Percentiles rank a stretch among this genome's conserved stretches.
phyloP scores from a whole-genome alignment of 2,888 invertebrate genomes.

The Rhyacophila evoluta region DNA sequence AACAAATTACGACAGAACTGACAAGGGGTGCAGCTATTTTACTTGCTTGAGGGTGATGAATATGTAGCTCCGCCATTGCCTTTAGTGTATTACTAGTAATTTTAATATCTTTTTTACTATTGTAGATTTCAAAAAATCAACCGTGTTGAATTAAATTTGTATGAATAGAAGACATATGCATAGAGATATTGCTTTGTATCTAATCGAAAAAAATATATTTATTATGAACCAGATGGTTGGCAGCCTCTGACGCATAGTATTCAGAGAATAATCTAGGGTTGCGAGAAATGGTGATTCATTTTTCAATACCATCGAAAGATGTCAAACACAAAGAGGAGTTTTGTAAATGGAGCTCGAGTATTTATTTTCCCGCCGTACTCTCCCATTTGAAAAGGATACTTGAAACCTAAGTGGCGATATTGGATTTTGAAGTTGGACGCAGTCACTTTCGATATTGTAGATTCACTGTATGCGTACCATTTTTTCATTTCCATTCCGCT shows the following conservation, averaged over 20 bases:
- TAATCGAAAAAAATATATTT: too few relatives aligned
- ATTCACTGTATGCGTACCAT: neutral
- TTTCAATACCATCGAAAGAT: neutral
- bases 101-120: too few relatives aligned
- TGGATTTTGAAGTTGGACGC: slow-evolving; percentile 1
- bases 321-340: slow-evolving; percentile 22
- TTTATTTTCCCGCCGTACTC: slow-evolving; percentile 15
- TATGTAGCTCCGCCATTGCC: too few relatives aligned
- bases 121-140: too few relatives aligned
- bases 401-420: slow-evolving; percentile 8
- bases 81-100: too few relatives aligned
- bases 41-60: too few relatives aligned
- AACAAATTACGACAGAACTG: too few relatives aligned
- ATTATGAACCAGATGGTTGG: too few relatives aligned
- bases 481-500: neutral
- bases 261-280: neutral
- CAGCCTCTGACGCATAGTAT: neutral
- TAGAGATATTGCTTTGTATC: too few relatives aligned
- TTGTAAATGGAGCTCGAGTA: slow-evolving; percentile 12
- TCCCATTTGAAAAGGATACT: neutral
- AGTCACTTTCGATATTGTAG: neutral
- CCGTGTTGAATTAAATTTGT: too few relatives aligned
- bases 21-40: too few relatives aligned
- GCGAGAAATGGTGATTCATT: neutral
- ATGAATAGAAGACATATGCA: too few relatives aligned